Evolutionary conservation across 2,113 vertebrate species (phyloP).

Genomic region (Carettochelys insculpta): DNA sequence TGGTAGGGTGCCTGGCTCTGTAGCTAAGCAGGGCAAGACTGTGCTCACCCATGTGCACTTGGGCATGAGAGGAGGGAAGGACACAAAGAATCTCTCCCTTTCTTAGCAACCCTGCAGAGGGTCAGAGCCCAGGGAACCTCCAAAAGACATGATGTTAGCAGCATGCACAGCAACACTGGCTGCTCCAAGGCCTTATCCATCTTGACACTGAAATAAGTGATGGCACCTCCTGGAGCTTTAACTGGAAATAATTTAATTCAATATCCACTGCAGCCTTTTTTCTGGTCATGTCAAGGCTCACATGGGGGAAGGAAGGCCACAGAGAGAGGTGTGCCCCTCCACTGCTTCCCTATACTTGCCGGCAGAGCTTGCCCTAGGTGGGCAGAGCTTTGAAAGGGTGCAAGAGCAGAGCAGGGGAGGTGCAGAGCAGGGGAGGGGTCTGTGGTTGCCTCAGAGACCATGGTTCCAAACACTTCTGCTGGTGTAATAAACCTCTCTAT

Average conservation of each 20-base stretch:
- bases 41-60: background rate
- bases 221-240: background rate
- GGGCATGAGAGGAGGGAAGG: background rate
- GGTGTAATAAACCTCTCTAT: background rate
- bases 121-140: background rate
- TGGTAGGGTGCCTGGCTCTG: background rate
- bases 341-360: background rate
- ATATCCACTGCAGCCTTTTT: background rate
- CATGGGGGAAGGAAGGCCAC: background rate
- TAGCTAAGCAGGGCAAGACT: background rate
- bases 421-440: background rate
- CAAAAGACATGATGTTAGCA: background rate
- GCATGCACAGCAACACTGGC: background rate
- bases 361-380: background rate
- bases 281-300: background rate
- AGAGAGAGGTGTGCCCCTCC: background rate
- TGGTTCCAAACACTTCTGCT: background rate
- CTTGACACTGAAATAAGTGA: background rate
- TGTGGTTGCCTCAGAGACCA: background rate
- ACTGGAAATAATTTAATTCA: background rate
- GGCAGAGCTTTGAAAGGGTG: background rate
- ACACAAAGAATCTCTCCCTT: background rate
- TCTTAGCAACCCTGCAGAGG: background rate
- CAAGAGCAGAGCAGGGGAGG: too few relatives aligned
- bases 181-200: background rate